phyloP scores from a whole-genome alignment of 2,888 invertebrate species.

The Lymantria dispar region DNA sequence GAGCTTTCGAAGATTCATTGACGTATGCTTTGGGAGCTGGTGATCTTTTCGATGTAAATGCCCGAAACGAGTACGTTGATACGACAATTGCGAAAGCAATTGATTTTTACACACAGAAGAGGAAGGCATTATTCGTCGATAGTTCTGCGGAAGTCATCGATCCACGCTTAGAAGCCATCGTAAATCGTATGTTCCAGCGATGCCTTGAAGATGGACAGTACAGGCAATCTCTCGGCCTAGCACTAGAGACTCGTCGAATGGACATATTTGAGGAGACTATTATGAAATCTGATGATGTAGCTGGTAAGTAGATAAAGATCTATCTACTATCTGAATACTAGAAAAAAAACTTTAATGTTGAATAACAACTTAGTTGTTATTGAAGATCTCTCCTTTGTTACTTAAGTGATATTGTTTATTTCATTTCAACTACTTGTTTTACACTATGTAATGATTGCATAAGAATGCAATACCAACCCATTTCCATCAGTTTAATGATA shows the following conservation, averaged over 20 bases:
- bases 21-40: constrained; percentile 99
- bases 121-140: constrained; percentile 88
- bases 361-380: no score
- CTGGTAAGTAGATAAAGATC: constrained; percentile 66
- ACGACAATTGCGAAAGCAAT: constrained; percentile 99
- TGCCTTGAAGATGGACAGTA: constrained; percentile 97
- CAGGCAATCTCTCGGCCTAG: constrained; percentile 97
- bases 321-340: no score
- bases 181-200: constrained; percentile 98
- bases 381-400: no score
- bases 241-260: constrained; percentile 97
- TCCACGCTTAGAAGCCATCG: constrained; percentile 93
- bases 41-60: constrained; percentile 96
- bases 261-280: constrained; percentile 97
- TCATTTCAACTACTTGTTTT: no score
- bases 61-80: constrained; percentile 96
- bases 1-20: constrained; percentile 97
- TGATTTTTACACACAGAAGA: constrained; percentile 96
- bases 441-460: no score
- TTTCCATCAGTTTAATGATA: no score
- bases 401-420: no score
- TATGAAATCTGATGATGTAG: constrained; percentile 94
- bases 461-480: no score
- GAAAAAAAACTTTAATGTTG: no score
- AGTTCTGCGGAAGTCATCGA: constrained; percentile 87